A percentile compares a stretch with the other conserved stretches of the same genome.
Evolutionary conservation across 2,113 vertebrate genomes (phyloP).

Genomic region (Vidua chalybeata): DNA sequence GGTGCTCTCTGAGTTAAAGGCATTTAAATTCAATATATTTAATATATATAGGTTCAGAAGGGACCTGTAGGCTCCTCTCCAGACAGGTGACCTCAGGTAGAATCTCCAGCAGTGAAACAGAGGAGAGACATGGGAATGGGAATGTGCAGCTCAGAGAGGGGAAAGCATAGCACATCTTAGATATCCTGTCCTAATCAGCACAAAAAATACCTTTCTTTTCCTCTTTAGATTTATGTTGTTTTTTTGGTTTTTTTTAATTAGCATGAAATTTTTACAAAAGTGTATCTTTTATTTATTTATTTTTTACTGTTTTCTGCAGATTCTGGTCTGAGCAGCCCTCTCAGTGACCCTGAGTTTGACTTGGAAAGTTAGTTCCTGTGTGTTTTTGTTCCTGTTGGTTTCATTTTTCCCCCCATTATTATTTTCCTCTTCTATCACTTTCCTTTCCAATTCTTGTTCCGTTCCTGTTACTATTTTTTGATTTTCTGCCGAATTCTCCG

Average conservation of each 20-base stretch:
- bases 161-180: not conserved
- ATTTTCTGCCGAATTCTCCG: not conserved
- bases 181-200: not conserved
- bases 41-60: not conserved
- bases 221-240: constrained; percentile 68
- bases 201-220: constrained; percentile 45
- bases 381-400: constrained; percentile 82
- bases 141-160: not conserved
- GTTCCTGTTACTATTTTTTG: not conserved
- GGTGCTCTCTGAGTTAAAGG: not conserved
- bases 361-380: constrained; percentile 96
- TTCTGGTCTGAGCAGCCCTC: constrained; percentile 96
- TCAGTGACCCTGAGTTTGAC: constrained; percentile 94
- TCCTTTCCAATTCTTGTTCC: constrained; percentile 16
- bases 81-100: not conserved
- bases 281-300: constrained; percentile 73
- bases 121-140: not conserved
- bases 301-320: constrained; percentile 93
- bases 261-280: constrained; percentile 59
- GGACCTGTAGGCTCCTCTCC: not conserved
- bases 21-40: not conserved
- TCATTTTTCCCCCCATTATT: constrained; percentile 58
- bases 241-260: constrained; percentile 42
- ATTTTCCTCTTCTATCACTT: constrained; percentile 33
- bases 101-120: not conserved